A percentile compares a stretch with the other conserved stretches of the same genome.
Evolutionary conservation across 2,113 vertebrate genomes (phyloP).

Genomic region (Dendropsophus ebraccatus): DNA sequence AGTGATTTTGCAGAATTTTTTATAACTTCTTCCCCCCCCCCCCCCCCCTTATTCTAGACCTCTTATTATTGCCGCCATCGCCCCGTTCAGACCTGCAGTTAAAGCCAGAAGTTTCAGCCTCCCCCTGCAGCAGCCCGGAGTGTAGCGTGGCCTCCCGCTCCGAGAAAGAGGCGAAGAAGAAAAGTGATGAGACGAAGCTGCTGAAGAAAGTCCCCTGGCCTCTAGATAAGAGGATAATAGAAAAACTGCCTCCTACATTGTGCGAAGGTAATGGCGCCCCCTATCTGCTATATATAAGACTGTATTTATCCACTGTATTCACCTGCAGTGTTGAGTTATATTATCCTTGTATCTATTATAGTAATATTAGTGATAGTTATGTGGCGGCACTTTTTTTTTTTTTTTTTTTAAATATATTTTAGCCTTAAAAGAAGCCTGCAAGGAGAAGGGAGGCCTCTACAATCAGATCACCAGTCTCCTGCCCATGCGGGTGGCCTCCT

Average conservation of each 20-base stretch:
- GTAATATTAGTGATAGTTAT: too few species aligned
- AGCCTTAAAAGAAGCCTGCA: conserved; percentile 78
- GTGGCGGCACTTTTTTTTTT: too few species aligned
- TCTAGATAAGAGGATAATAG: conserved; percentile 75
- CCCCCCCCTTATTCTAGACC: conserved; percentile 75
- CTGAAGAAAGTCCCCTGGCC: conserved; percentile 73
- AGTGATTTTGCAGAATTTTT: too few species aligned
- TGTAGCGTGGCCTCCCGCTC: rapidly evolving
- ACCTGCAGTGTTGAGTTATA: too few species aligned
- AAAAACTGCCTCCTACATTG: conserved; percentile 77
- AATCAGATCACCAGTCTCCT: conserved; percentile 76
- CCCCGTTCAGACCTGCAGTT: conserved; percentile 63
- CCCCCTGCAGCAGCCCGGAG: conserved; percentile 58
- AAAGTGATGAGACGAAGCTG: conserved; percentile 62
- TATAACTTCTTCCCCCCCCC: too few species aligned
- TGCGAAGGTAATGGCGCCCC: conserved; percentile 73
- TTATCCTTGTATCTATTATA: too few species aligned
- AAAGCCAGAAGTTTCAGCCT: neutral
- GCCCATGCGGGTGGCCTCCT: conserved; percentile 82
- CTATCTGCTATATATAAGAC: too few species aligned
- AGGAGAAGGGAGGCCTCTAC: conserved; percentile 72
- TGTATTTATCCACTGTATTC: too few species aligned
- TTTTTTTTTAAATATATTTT: too few species aligned
- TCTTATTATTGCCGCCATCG: conserved; percentile 67
- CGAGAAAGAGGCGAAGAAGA: conserved; percentile 36